These are phyloP conservation scores for Acronicta alni DNA, from an alignment of 2,888 invertebrate species.

Conservation along the genomic window DNA sequence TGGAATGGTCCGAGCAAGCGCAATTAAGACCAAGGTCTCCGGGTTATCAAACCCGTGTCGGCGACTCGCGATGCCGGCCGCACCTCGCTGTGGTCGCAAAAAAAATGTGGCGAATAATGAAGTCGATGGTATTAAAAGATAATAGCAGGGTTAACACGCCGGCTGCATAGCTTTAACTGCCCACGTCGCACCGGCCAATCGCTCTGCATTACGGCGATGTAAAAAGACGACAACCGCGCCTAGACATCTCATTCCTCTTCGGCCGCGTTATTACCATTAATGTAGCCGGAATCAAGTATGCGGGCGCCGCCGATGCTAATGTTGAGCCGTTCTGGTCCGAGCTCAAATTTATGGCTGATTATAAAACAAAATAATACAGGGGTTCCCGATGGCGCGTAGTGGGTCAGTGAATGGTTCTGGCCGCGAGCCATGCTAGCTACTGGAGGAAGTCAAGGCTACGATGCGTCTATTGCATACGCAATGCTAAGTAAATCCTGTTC, in stretches of 20 bases:
- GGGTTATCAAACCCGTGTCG: slow-evolving; percentile 89
- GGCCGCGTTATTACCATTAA: slow-evolving; percentile 42
- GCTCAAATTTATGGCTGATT: slow-evolving; percentile 37
- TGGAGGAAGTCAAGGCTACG: slow-evolving; percentile 83
- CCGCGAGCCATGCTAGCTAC: slow-evolving; percentile 73
- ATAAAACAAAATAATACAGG: slow-evolving; percentile 62
- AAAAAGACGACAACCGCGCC: slow-evolving; percentile 52
- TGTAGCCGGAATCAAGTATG: slow-evolving; percentile 36
- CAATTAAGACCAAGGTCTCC: slow-evolving; percentile 90
- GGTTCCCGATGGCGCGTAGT: slow-evolving; percentile 71
- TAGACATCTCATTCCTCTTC: slow-evolving; percentile 51
- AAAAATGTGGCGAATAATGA: slow-evolving; percentile 86
- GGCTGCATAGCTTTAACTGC: slow-evolving; percentile 74
- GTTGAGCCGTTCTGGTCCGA: slow-evolving; percentile 27
- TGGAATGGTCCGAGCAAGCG: slow-evolving; percentile 87
- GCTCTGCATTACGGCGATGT: slow-evolving; percentile 59
- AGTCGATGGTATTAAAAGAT: slow-evolving; percentile 88
- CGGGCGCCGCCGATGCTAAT: slow-evolving; percentile 43
- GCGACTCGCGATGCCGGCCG: slow-evolving; percentile 80
- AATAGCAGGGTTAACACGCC: slow-evolving; percentile 83
- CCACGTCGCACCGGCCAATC: slow-evolving; percentile 63
- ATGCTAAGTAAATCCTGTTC: slow-evolving; percentile 85
- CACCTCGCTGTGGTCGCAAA: slow-evolving; percentile 84
- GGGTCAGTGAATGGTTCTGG: slow-evolving; percentile 85
- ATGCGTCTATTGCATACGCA: slow-evolving; percentile 81